These are phyloP conservation scores for Chydorus sphaericus DNA, from an alignment of 2,888 invertebrate species.

Conservation along the genomic window DNA sequence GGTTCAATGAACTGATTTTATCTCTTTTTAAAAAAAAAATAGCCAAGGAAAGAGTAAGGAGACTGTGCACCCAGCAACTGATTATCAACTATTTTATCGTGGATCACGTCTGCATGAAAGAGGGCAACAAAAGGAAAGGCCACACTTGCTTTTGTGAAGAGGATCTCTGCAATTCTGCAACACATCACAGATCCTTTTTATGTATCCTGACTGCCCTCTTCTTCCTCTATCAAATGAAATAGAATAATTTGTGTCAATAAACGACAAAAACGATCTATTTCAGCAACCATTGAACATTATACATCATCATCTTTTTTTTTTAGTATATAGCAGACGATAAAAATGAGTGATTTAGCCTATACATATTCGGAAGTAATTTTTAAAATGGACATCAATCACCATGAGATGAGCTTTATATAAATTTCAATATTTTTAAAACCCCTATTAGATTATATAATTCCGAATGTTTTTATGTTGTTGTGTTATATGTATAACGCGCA, in stretches of 20 bases:
- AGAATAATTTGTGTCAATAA: too few relatives aligned
- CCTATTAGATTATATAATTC: neutral
- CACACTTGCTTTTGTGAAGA: slow-evolving; percentile 98
- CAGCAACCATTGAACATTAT: neutral
- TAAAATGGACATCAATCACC: too few relatives aligned
- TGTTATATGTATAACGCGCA: neutral
- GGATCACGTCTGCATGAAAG: slow-evolving; percentile 97
- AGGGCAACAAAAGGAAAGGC: slow-evolving; percentile 83
- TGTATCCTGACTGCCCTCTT: too few relatives aligned
- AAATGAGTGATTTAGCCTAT: too few relatives aligned
- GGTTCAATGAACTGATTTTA: neutral
- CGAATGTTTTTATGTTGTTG: neutral
- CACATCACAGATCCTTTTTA: neutral
- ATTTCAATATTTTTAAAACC: too few relatives aligned
- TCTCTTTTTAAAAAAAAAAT: slow-evolving; percentile 21
- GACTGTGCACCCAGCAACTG: slow-evolving; percentile 83
- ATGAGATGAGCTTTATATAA: too few relatives aligned
- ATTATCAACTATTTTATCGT: slow-evolving; percentile 95
- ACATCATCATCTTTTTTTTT: neutral
- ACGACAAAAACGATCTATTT: neutral
- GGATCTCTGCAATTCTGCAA: slow-evolving; percentile 68
- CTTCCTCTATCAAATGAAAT: too few relatives aligned
- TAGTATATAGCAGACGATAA: too few relatives aligned
- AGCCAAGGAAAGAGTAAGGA: slow-evolving; percentile 80
- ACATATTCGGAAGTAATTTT: too few relatives aligned